Evolutionary conservation across 2,113 vertebrate species (phyloP), one percentile per base, ranked within the genome.

Genomic region (Plectropomus leopardus): DNA sequence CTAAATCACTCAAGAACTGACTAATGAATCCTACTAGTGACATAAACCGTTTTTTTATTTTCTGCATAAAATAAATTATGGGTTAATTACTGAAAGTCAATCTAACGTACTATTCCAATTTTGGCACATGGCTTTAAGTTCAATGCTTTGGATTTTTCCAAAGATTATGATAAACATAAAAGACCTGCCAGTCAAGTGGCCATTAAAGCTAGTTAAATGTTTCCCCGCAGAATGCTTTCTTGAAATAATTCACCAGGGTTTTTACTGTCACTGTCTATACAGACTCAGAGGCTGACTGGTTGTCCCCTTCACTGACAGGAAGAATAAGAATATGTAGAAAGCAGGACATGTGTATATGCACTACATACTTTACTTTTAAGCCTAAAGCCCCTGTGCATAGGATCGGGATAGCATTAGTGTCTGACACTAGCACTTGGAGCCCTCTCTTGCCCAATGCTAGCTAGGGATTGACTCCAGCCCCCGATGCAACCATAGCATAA

Each of bases 251-350:
- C 68, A 60, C 11, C 34, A 24, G 64, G 71, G 65, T 30, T 76
- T 72, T 48, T 44, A 65, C 64, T 79, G 64, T 50, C 69, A 78
- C 66, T 53, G 50, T 21, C 15, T 72, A 48, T 53, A 36, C 55
- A 72, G 60, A 63, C 51, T 30, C 17, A 34, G 7, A 16, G 75
- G 9, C 19, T 40, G 21, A 55, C 8, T 69, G 40, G 50, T 15
- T 45, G 24, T n/a, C 66, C 0, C 4, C 14, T 47, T 11, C 17
- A 42, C 55, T 24, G 78, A 45, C 13, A 44, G 67, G 16, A 15
- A 65, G 7, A 19, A 28, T 13, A 5, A 13, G 5, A 32, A 40
- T 19, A 14, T 34, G n/a, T n/a, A n/a, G n/a, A n/a, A n/a, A 42
- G 6, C 53, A 44, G 32, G 26, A 28, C n/a, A n/a, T n/a, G n/a